phyloP scores from a whole-genome alignment of 2,113 vertebrate genomes.

The Craseonycteris thonglongyai region DNA sequence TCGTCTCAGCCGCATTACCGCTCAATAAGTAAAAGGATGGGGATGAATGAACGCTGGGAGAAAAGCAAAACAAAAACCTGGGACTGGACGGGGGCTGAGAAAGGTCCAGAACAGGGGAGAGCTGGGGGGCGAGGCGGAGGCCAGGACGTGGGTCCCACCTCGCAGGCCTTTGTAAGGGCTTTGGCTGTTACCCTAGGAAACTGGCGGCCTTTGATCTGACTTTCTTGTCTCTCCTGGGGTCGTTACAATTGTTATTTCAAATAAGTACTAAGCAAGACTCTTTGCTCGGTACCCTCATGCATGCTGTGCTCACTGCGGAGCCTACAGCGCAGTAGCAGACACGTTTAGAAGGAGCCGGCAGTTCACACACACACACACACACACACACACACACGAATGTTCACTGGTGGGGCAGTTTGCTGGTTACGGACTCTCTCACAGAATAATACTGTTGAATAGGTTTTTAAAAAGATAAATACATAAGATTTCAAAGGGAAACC shows the following conservation, averaged over 20 bases:
- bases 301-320: not conserved
- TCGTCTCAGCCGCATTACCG: not conserved
- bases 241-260: not conserved
- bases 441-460: not conserved
- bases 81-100: not conserved
- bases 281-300: not conserved
- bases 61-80: not conserved
- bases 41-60: not conserved
- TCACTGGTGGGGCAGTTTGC: not conserved
- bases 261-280: not conserved
- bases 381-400: accelerated
- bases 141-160: not conserved
- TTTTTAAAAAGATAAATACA: not conserved
- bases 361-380: accelerated
- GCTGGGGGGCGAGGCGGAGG: not conserved
- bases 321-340: not conserved
- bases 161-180: not conserved
- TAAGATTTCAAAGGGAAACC: not conserved
- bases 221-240: not conserved
- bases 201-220: not conserved
- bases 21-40: not conserved
- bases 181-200: not conserved
- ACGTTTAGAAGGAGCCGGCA: not conserved
- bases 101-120: not conserved
- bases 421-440: not conserved